phyloP scores from a whole-genome alignment of 2,888 invertebrate genomes.

The Aspidapion aeneum region DNA sequence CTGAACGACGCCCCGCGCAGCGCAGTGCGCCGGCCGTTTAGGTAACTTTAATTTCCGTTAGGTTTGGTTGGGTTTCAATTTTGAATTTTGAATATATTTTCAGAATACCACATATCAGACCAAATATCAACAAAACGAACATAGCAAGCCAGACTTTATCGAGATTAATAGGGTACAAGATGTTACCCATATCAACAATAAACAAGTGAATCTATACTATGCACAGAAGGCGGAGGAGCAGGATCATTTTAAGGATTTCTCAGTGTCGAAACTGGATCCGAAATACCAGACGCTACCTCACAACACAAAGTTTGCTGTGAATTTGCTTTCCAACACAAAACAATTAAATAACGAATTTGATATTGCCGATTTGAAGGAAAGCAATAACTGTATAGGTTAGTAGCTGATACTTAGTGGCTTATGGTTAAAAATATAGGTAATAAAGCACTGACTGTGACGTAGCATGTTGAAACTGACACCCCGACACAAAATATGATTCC shows the following conservation, averaged over 20 bases:
- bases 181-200: conserved; percentile 28
- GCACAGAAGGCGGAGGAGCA: conserved; percentile 31
- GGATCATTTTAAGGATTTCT: conserved; percentile 64
- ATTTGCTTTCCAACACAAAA: conserved; percentile 47
- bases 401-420: conserved; percentile 16
- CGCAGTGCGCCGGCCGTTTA: no score
- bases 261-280: conserved; percentile 79
- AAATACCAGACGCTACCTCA: conserved; percentile 91
- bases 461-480: no score
- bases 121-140: conserved; percentile 42
- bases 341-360: conserved; percentile 29
- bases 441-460: not conserved
- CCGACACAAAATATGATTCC: no score
- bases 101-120: conserved; percentile 47
- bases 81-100: no score
- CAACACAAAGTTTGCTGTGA: conserved; percentile 77
- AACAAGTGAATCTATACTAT: conserved; percentile 34
- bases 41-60: no score
- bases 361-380: conserved; percentile 36
- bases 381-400: conserved; percentile 16
- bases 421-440: conserved; percentile 24
- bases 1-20: no score
- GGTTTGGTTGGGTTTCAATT: no score
- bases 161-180: conserved; percentile 35
- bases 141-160: conserved; percentile 43